Evolutionary conservation across 1,140 invertebrate species (phyloP).

Genomic region (Nephotettix cincticeps): DNA sequence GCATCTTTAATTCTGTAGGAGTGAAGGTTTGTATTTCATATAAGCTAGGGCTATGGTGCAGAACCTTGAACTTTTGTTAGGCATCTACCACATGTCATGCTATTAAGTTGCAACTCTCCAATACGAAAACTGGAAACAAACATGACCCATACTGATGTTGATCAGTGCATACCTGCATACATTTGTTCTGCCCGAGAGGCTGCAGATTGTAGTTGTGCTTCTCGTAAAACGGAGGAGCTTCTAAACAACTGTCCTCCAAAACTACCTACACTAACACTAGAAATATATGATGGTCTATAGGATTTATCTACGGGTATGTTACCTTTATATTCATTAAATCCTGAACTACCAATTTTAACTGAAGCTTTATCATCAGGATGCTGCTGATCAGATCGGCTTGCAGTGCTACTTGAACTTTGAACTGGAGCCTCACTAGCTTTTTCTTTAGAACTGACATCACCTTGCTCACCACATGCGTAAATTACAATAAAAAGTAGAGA

Average conservation of each 20-base stretch:
- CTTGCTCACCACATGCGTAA: not conserved
- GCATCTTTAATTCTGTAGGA: too few species aligned
- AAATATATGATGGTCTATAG: conserved; percentile 17
- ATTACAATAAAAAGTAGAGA: not conserved
- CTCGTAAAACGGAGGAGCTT: conserved; percentile 22
- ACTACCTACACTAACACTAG: conserved; percentile 10
- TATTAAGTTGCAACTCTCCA: too few species aligned
- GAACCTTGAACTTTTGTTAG: too few species aligned
- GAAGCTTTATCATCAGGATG: not conserved
- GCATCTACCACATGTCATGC: too few species aligned
- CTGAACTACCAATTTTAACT: conserved; percentile 13
- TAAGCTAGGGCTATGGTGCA: too few species aligned
- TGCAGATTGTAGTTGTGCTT: conserved; percentile 24
- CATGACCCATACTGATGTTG: too few species aligned
- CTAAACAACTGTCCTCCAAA: conserved; percentile 4
- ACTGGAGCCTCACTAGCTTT: not conserved
- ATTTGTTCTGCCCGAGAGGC: conserved; percentile 11
- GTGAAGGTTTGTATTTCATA: too few species aligned
- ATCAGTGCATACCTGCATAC: not conserved
- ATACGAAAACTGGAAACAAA: too few species aligned
- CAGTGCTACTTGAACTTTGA: not conserved
- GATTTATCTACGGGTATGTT: conserved; percentile 14
- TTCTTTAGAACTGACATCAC: not conserved
- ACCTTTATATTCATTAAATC: conserved; percentile 2
- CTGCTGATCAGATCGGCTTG: not conserved